Base-by-base conservation (phyloP, 2,888 invertebrate species). In the Pocota personata region DNA sequence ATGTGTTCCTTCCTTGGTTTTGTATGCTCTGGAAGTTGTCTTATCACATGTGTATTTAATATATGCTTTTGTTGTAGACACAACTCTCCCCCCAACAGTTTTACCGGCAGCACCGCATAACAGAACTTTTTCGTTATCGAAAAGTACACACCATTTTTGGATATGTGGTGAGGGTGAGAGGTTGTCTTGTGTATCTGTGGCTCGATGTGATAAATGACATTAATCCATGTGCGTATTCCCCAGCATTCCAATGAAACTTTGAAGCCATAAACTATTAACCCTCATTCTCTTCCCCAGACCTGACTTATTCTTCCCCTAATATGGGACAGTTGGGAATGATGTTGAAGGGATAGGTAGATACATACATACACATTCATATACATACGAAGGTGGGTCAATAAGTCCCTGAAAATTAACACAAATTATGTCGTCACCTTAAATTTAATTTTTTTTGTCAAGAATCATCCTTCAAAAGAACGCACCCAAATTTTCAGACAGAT, bases 11-110 rank as follows among this genome's bases (percentile, higher is more conserved):
- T 79, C 57, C 24, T 27, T 52, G 16, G n/a, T 27, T 48, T 71
- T 35, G 64, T 55, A n/a, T 21, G 69, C 35, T 60, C 71, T 78
- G 48, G 32, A 57, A 66, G 72, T 55, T 66, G 57, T 79, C 66
- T 79, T 79, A 79, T 79, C 72, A 64, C 71, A 79, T 66, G 72
- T 79, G 79, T 57, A 72, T 24, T 72, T 79, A 64, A 72, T 79
- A 30, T 64, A 71, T 52, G 78, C 78, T 60, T 21, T 50, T 62
- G 50, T 46, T 73, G 62, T 62, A 60, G 16, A 10, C 16, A 58
- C 48, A 32, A 35, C 60, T 19, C n/a, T 6, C 10, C 5, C 7
- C 16, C 27, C 12, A 27, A 12, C 30, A 40, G 24, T 24, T 16
- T 19, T 21, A 21, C 12, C 57, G 48, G 46, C 35, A 58, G 40